These are phyloP conservation scores for Botia almorhae DNA, from an alignment of 2,797 vertebrate species.

Conservation along the genomic window DNA sequence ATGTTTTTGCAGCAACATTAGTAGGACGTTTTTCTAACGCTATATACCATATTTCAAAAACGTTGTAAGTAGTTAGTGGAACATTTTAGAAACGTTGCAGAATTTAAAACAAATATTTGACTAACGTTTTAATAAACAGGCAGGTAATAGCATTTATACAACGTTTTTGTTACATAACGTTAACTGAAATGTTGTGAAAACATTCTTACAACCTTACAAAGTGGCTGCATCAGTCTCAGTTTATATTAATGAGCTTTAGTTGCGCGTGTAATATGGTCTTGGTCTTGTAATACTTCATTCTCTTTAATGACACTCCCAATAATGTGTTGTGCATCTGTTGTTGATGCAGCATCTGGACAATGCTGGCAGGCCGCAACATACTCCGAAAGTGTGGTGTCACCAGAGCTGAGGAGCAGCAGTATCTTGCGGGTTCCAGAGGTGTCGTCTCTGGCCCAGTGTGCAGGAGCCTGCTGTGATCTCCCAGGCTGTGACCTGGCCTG, in stretches of 20 bases:
- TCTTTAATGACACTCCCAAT: neutral
- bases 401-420: conserved; percentile 77
- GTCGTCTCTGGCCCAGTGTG: conserved; percentile 77
- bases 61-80: too few relatives aligned
- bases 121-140: too few relatives aligned
- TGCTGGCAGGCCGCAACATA: conserved; percentile 84
- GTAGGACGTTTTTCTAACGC: too few relatives aligned
- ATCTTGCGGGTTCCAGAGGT: conserved; percentile 82
- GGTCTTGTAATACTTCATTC: neutral
- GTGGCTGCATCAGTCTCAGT: neutral
- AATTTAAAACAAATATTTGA: too few relatives aligned
- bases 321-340: conserved; percentile 49
- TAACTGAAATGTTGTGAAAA: too few relatives aligned
- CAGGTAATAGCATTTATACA: too few relatives aligned
- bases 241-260: neutral
- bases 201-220: neutral
- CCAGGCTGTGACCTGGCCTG: conserved; percentile 86
- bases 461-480: conserved; percentile 83
- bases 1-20: too few relatives aligned
- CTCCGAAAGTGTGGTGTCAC: conserved; percentile 82
- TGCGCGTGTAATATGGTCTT: neutral
- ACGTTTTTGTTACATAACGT: too few relatives aligned
- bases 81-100: too few relatives aligned
- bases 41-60: too few relatives aligned
- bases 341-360: conserved; percentile 80